Percentiles rank a stretch among this genome's conserved stretches.
phyloP scores from a whole-genome alignment of 2,888 invertebrate genomes.

The Fragum sueziense region DNA sequence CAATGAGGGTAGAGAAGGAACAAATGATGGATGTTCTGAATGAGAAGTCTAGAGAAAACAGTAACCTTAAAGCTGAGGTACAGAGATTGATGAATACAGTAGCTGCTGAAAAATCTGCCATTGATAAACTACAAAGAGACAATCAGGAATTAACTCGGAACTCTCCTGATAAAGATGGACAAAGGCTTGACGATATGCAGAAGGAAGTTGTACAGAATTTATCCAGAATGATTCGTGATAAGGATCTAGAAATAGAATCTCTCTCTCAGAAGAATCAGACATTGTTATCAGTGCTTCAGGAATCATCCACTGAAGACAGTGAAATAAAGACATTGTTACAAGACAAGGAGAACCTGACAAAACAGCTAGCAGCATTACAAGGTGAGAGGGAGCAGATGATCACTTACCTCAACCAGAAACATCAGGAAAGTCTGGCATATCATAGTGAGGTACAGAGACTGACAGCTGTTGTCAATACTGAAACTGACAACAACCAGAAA shows the following conservation, averaged over 20 bases:
- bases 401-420: conserved; percentile 88
- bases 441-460: conserved; percentile 93
- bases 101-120: conserved; percentile 80
- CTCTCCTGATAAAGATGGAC: conserved; percentile 77
- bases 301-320: conserved; percentile 66
- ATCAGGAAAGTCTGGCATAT: conserved; percentile 92
- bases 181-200: conserved; percentile 79
- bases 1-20: conserved; percentile 78
- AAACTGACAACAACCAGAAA: conserved; percentile 72
- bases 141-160: conserved; percentile 71
- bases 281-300: conserved; percentile 80
- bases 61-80: conserved; percentile 80
- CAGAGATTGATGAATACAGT: conserved; percentile 81
- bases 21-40: conserved; percentile 82
- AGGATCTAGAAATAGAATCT: conserved; percentile 83
- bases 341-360: conserved; percentile 80
- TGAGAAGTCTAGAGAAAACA: conserved; percentile 82
- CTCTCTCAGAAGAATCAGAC: conserved; percentile 81
- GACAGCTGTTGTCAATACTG: conserved; percentile 66
- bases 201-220: conserved; percentile 82
- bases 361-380: conserved; percentile 86
- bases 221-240: conserved; percentile 82
- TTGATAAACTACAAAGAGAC: conserved; percentile 81
- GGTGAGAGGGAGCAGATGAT: conserved; percentile 82
- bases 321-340: conserved; percentile 70